Evolutionary conservation across 2,888 invertebrate species (phyloP).

Genomic region (Bombylius major): DNA sequence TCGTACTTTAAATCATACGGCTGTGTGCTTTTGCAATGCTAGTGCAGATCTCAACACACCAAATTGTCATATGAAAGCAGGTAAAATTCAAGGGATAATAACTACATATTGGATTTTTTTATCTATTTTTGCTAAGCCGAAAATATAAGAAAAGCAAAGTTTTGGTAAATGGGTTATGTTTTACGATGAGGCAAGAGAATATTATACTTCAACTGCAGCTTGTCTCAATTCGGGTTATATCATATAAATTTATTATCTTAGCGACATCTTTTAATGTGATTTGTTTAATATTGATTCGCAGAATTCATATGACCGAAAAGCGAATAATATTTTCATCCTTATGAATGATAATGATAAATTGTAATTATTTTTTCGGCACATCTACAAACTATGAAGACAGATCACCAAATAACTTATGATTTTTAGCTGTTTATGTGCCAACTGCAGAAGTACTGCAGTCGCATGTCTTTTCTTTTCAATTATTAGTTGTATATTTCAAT

Average conservation of each 20-base stretch:
- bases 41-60: constrained; percentile 36
- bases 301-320: not conserved
- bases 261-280: not conserved
- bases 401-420: too few relatives aligned
- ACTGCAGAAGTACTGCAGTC: constrained; percentile 16
- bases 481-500: too few relatives aligned
- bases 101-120: too few relatives aligned
- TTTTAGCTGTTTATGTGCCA: not conserved
- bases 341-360: too few relatives aligned
- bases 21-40: constrained; percentile 44
- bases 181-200: constrained; percentile 9
- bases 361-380: not conserved
- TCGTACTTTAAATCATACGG: constrained; percentile 40
- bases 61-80: constrained; percentile 48
- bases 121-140: not conserved
- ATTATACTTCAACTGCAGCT: constrained; percentile 13
- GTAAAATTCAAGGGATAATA: constrained; percentile 34
- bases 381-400: not conserved
- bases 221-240: not conserved
- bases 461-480: constrained; percentile 13
- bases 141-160: constrained; percentile 8
- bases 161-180: not conserved
- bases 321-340: not conserved
- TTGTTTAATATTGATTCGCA: not conserved
- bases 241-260: too few relatives aligned